These are phyloP conservation scores for Drosophila borealis DNA, from an alignment of 2,888 invertebrate species.

Conservation along the genomic window DNA sequence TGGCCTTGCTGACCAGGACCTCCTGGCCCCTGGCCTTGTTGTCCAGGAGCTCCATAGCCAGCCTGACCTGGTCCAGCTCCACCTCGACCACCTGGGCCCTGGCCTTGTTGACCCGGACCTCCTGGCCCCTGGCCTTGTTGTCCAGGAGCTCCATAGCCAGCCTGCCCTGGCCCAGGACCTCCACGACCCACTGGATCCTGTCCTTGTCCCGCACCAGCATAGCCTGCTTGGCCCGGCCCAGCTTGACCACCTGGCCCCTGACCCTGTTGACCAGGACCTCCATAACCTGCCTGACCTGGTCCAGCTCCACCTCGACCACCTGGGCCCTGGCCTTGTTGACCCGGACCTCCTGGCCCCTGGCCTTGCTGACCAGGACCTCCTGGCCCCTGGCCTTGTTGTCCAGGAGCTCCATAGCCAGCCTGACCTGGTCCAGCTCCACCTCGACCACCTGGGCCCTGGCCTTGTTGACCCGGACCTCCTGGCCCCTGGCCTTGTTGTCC, in stretches of 20 bases:
- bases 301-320: neutral
- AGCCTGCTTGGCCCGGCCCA: constrained; percentile 1
- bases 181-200: neutral
- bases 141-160: constrained; percentile 4
- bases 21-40: neutral
- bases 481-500: too few relatives aligned
- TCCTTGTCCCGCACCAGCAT: neutral
- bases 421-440: too few relatives aligned
- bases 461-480: too few relatives aligned
- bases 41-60: constrained; percentile 4
- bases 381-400: neutral
- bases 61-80: neutral
- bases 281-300: constrained; percentile 1
- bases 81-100: neutral
- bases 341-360: neutral
- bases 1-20: neutral
- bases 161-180: neutral
- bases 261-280: neutral
- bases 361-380: too few relatives aligned
- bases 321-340: neutral
- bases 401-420: neutral
- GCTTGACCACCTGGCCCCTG: neutral
- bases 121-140: constrained; percentile 11
- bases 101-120: neutral
- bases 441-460: neutral